Conservation (phyloP, 2,797 vertebrate species). For the Carcharodon carcharias region DNA sequence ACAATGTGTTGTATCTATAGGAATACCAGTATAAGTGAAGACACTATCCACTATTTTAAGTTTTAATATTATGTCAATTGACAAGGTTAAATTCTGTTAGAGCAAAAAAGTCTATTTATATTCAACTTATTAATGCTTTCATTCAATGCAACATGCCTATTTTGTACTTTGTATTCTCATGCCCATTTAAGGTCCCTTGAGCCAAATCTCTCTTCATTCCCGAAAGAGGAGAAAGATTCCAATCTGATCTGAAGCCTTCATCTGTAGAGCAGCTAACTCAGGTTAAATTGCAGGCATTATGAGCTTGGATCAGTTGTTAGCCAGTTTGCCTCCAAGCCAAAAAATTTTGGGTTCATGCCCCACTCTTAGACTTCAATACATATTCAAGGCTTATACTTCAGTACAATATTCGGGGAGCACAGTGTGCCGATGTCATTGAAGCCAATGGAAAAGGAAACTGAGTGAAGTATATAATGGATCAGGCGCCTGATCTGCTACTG, state of each 20-base stretch:
- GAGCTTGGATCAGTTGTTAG: neutral
- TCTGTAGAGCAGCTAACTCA: neutral
- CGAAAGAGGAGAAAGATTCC: too few relatives aligned
- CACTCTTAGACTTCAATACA: neutral
- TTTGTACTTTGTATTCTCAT: neutral
- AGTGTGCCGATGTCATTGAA: neutral
- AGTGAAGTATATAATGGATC: neutral
- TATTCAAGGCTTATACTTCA: neutral
- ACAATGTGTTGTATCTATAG: neutral
- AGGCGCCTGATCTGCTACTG: neutral
- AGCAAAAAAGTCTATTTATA: neutral
- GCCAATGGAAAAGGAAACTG: neutral
- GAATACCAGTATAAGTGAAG: neutral
- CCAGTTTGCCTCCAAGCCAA: neutral
- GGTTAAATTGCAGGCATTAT: neutral
- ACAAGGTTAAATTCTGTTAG: neutral
- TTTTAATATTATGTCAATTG: neutral
- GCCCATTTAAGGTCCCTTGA: neutral
- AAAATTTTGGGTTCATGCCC: neutral
- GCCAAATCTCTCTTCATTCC: neutral
- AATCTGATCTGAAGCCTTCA: neutral
- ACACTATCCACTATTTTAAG: neutral
- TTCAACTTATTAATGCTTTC: neutral
- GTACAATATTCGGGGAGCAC: neutral
- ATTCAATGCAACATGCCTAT: neutral